phyloP scores from a whole-genome alignment of 1,140 invertebrate species.

The Scaptomyza montana region DNA sequence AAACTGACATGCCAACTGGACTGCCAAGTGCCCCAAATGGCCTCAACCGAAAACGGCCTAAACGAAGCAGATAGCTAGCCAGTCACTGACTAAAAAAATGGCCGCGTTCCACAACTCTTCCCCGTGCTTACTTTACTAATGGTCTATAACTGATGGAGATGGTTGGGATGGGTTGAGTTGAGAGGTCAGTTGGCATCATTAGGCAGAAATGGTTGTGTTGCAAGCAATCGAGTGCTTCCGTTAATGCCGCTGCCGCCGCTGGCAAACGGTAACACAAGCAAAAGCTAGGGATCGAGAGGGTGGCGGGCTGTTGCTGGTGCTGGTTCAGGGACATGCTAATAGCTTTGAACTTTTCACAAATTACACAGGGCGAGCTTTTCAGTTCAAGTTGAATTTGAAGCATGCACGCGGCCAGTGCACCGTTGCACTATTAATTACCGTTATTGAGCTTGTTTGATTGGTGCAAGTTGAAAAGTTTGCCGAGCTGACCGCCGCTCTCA shows the following conservation, averaged over 20 bases:
- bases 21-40: constrained; percentile 35
- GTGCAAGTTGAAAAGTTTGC: constrained; percentile 71
- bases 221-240: constrained; percentile 23
- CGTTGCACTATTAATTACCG: constrained; percentile 75
- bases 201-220: constrained; percentile 29
- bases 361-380: constrained; percentile 41
- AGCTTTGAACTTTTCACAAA: constrained; percentile 79
- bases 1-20: constrained; percentile 65
- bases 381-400: constrained; percentile 46
- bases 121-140: constrained; percentile 36
- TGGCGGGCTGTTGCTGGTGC: not conserved
- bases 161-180: not conserved
- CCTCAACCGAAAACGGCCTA: constrained; percentile 18
- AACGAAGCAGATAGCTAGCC: constrained; percentile 1
- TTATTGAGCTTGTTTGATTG: constrained; percentile 80
- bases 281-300: not conserved
- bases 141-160: constrained; percentile 50
- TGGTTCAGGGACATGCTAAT: constrained; percentile 65
- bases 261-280: constrained; percentile 9
- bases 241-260: constrained; percentile 2
- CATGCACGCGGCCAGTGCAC: constrained; percentile 46
- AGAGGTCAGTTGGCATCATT: constrained; percentile 52
- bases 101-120: not conserved
- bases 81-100: constrained; percentile 29
- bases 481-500: constrained; percentile 46